Base-by-base conservation (phyloP, 1,140 invertebrate genomes). In the Drosophila gunungcola region DNA sequence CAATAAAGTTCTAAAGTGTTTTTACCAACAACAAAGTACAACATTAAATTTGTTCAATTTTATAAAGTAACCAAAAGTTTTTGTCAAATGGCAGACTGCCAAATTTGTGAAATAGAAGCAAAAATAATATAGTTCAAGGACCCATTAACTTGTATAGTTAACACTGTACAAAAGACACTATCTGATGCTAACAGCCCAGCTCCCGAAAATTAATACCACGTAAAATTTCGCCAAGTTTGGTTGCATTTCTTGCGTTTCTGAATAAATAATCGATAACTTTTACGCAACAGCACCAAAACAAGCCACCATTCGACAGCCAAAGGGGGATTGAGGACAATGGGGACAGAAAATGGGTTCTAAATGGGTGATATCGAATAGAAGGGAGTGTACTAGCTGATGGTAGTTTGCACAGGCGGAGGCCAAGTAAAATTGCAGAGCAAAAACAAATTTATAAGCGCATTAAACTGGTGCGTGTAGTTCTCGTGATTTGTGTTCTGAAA, bases 391-490 rank as follows among this genome's bases (percentile, higher is more conserved):
- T 45, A 27, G 27, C 12, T 13, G 49, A 38, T 60, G 53, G 42
- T 58, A 38, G 48, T 49, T 58, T 53, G 43, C 25, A 25, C 25
- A 42, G 29, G 34, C 12, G 34, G 60, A 39, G 54, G 70, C 42
- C 79, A 67, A 73, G 73, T 84, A 79, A 89, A 89, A 83, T 88
- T 83, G 80, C 73, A 77, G 76, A 57, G 68, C 64, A 52, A 72
- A 83, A 88, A 88, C 78, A 88, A 88, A 88, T 88, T 88, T 88
- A 88, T 88, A 88, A 88, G 83, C 84, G 83, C 83, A 88, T 88
- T 88, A 88, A 81, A 77, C 62, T 58, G 62, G 75, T 76, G 78
- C 67, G 80, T 83, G 80, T 88, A 88, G 84, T 73, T 89, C 65
- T 77, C 63, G 65, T 80, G 80, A 89, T 89, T 88, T 88, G 78